phyloP scores from a whole-genome alignment of 92 coral and sea anemone species.

The Galaxea fascicularis region DNA sequence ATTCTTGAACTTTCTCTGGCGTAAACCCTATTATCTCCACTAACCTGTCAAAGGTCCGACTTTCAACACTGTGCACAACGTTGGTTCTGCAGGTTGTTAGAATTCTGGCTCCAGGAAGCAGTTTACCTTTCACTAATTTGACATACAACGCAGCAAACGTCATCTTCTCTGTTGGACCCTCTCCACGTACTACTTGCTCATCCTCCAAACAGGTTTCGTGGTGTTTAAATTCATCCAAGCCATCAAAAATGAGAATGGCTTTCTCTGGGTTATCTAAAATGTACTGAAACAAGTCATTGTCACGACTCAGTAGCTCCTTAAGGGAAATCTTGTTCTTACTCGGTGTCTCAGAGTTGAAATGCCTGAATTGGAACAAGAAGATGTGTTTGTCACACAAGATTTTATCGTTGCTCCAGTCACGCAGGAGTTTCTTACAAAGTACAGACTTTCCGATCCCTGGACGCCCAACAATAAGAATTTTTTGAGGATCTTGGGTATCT shows the following conservation, averaged over 20 bases:
- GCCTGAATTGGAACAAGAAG: constrained; percentile 46
- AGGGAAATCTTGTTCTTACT: constrained; percentile 17
- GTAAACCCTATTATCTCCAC: constrained; percentile 75
- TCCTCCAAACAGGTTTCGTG: constrained; percentile 24
- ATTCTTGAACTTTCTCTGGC: constrained; percentile 40
- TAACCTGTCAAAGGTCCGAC: constrained; percentile 19
- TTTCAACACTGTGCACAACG: constrained; percentile 23
- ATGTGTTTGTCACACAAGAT: constrained; percentile 1
- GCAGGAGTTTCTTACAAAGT: constrained; percentile 49
- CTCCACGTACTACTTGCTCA: background rate
- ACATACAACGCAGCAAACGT: constrained; percentile 45
- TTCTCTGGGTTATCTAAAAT: constrained; percentile 50
- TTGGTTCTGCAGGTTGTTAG: constrained; percentile 66
- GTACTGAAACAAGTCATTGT: constrained; percentile 26
- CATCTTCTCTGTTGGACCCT: background rate
- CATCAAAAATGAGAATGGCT: constrained; percentile 67
- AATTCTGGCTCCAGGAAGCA: constrained; percentile 62
- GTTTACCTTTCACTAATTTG: constrained; percentile 43
- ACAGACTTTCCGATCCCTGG: constrained; percentile 76
- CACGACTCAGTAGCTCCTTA: constrained; percentile 31
- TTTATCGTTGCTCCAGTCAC: constrained; percentile 40
- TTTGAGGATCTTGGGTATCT: constrained; percentile 48
- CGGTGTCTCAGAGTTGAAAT: constrained; percentile 37
- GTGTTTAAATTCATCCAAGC: constrained; percentile 63
- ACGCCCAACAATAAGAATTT: constrained; percentile 57